These are phyloP conservation scores for Gambusia holbrooki DNA, from an alignment of 2,113 vertebrate genomes.

Conservation along the genomic window DNA sequence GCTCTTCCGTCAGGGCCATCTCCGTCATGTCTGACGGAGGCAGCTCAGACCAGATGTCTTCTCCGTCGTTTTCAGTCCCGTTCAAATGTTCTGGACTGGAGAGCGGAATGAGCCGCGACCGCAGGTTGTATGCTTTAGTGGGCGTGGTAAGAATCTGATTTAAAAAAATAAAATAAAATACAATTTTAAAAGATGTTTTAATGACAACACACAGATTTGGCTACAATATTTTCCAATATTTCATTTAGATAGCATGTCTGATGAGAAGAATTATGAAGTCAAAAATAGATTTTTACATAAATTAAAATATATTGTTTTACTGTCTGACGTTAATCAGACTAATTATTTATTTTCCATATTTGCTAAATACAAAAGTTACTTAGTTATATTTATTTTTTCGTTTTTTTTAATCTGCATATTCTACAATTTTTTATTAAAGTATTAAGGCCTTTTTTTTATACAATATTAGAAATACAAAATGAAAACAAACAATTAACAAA, in stretches of 20 bases:
- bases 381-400: too few relatives aligned
- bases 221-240: not conserved
- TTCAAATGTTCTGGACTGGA: slow-evolving; percentile 84
- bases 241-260: not conserved
- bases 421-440: too few relatives aligned
- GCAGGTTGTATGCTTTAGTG: slow-evolving; percentile 87
- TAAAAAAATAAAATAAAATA: not conserved
- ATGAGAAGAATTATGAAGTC: too few relatives aligned
- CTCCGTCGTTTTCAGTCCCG: slow-evolving; percentile 40
- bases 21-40: slow-evolving; percentile 88
- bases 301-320: not conserved
- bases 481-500: too few relatives aligned
- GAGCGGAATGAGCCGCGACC: slow-evolving; percentile 80
- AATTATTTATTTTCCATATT: not conserved
- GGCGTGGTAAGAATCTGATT: slow-evolving; percentile 91
- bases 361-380: not conserved
- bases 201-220: not conserved
- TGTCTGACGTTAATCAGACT: not conserved
- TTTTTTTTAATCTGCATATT: too few relatives aligned
- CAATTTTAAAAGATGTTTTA: not conserved
- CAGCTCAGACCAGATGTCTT: slow-evolving; percentile 85
- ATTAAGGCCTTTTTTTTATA: too few relatives aligned
- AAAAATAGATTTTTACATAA: too few relatives aligned
- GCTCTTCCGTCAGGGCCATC: slow-evolving; percentile 90
- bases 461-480: too few relatives aligned